Evolutionary conservation across 2,113 vertebrate species (phyloP).

Genomic region (Sapajus apella): DNA sequence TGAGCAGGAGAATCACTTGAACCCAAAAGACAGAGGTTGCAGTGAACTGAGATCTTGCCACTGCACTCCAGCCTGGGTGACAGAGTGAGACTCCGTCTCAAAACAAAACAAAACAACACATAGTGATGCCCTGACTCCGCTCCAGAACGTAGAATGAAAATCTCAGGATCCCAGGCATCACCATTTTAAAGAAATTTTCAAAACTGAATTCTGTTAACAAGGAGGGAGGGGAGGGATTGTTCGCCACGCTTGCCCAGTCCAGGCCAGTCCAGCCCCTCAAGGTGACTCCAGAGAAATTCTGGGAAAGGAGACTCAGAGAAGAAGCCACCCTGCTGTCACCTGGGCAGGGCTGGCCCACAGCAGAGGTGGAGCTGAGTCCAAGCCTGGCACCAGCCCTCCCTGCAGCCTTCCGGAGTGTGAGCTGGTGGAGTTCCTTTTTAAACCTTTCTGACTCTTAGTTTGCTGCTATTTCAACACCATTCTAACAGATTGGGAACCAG

Average conservation of each 20-base stretch:
- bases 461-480: not conserved
- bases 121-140: not conserved
- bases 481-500: not conserved
- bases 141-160: not conserved
- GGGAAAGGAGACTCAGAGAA: not conserved
- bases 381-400: not conserved
- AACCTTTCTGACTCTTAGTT: not conserved
- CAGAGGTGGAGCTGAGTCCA: not conserved
- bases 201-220: not conserved
- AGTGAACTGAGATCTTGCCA: too few species aligned
- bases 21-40: too few species aligned
- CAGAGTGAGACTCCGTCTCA: too few species aligned
- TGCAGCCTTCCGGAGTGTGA: not conserved
- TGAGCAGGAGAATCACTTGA: too few species aligned
- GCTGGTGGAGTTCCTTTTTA: too few species aligned
- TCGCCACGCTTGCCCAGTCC: accelerated
- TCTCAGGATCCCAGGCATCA: not conserved
- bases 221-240: not conserved
- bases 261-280: not conserved
- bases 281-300: not conserved
- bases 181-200: not conserved
- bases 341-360: too few species aligned
- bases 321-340: not conserved
- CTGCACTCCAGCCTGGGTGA: too few species aligned
- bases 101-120: not conserved